phyloP scores from a whole-genome alignment of 2,888 invertebrate genomes.

The Scaptomyza cyrtandrae region DNA sequence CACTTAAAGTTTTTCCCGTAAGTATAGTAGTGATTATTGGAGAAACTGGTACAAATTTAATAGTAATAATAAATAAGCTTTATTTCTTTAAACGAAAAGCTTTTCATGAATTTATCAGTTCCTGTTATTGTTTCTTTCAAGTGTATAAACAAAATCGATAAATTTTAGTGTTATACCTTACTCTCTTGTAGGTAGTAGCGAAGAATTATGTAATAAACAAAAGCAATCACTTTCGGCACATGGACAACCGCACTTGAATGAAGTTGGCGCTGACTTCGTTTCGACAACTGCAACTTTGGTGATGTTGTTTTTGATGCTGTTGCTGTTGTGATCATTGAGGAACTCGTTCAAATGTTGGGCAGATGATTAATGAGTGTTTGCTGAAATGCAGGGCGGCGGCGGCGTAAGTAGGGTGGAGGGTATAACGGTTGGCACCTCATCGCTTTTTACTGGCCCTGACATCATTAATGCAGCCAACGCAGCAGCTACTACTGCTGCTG shows the following conservation, averaged over 20 bases:
- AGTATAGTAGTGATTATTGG: too few species aligned
- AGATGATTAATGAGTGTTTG: conserved; percentile 57
- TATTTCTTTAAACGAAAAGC: too few species aligned
- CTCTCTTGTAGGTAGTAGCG: conserved; percentile 54
- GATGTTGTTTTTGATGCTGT: conserved; percentile 23
- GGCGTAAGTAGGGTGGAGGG: not conserved
- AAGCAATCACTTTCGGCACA: conserved; percentile 71
- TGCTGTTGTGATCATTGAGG: conserved; percentile 35
- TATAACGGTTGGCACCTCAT: not conserved
- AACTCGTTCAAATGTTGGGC: conserved; percentile 35
- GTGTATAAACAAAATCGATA: conserved; percentile 21
- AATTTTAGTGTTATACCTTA: not conserved
- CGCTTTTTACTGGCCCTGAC: conserved; percentile 49
- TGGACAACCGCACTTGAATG: conserved; percentile 66
- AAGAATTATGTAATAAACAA: conserved; percentile 60
- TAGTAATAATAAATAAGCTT: too few species aligned
- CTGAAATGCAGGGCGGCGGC: not conserved
- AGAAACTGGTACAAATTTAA: too few species aligned
- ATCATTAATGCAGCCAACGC: conserved; percentile 40
- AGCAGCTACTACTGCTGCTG: conserved; percentile 43
- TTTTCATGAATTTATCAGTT: too few species aligned
- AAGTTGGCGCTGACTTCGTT: conserved; percentile 48
- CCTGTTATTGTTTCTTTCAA: not conserved
- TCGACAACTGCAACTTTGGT: conserved; percentile 29
- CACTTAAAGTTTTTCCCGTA: too few species aligned